Conservation (phyloP, 2,797 vertebrate genomes). For the Sebastes matsubarae region DNA sequence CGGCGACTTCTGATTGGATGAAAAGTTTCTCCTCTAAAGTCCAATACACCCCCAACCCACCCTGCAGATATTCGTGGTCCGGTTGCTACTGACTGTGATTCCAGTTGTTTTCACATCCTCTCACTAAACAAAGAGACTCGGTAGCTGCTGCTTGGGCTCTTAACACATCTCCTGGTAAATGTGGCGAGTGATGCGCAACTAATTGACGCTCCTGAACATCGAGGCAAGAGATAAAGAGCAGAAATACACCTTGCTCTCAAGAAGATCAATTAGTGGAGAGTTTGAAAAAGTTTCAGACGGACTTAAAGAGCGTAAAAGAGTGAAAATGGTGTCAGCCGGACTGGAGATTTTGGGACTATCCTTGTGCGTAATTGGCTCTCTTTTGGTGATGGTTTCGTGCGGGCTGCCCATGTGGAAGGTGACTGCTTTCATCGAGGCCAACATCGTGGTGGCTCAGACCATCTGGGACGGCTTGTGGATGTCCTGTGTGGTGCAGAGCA, state of each 20-base stretch:
- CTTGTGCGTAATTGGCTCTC: slow-evolving; percentile 90
- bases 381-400: slow-evolving; percentile 92
- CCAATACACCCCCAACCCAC: slow-evolving; percentile 58
- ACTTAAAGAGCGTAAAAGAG: not conserved
- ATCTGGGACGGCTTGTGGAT: slow-evolving; percentile 98
- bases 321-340: slow-evolving; percentile 91
- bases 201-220: slow-evolving; percentile 27
- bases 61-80: slow-evolving; percentile 70
- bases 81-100: slow-evolving; percentile 67
- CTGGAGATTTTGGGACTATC: slow-evolving; percentile 92
- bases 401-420: slow-evolving; percentile 97
- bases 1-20: slow-evolving; percentile 72
- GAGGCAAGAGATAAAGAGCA: slow-evolving; percentile 1
- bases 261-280: slow-evolving; percentile 4
- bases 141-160: slow-evolving; percentile 17
- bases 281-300: slow-evolving; percentile 13
- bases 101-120: slow-evolving; percentile 80
- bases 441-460: slow-evolving; percentile 94
- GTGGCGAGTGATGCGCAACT: slow-evolving; percentile 60
- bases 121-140: slow-evolving; percentile 53
- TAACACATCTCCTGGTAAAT: slow-evolving; percentile 31
- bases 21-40: slow-evolving; percentile 72
- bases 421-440: slow-evolving; percentile 92
- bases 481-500: slow-evolving; percentile 94
- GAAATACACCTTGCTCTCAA: not conserved